Evolutionary conservation across 2,888 invertebrate species (phyloP).

Genomic region (Taenaris catops): DNA sequence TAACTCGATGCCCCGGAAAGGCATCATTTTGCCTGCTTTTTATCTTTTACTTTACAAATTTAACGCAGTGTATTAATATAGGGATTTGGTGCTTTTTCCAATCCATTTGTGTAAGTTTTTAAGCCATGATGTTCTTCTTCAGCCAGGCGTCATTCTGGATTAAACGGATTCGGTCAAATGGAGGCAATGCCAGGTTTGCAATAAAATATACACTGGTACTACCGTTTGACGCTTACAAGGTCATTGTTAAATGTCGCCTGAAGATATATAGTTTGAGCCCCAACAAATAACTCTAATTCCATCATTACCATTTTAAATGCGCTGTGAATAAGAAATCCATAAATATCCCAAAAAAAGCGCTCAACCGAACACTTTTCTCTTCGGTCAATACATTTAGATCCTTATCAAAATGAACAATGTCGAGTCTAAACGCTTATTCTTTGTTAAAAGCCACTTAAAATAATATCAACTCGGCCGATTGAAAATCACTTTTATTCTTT

Average conservation of each 20-base stretch:
- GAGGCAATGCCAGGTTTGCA: too few relatives aligned
- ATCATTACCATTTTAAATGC: constrained; percentile 23
- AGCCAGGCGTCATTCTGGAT: too few relatives aligned
- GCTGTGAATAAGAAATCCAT: constrained; percentile 21
- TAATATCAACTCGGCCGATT: constrained; percentile 14
- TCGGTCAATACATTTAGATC: constrained; percentile 29
- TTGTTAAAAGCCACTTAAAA: constrained; percentile 22
- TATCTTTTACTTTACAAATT: too few relatives aligned
- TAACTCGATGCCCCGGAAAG: too few relatives aligned
- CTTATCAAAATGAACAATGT: constrained; percentile 31
- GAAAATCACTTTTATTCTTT: constrained; percentile 27
- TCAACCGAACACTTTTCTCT: constrained; percentile 24
- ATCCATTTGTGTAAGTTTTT: too few relatives aligned
- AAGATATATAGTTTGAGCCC: constrained; percentile 4
- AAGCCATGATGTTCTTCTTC: too few relatives aligned
- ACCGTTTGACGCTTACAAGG: too few relatives aligned
- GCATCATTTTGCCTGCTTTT: too few relatives aligned
- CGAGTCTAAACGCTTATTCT: constrained; percentile 28
- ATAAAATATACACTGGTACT: too few relatives aligned
- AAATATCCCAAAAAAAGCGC: constrained; percentile 22
- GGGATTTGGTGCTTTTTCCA: too few relatives aligned
- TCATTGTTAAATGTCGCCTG: not conserved
- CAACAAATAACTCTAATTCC: constrained; percentile 19
- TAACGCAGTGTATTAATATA: too few relatives aligned
- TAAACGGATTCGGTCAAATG: too few relatives aligned